Evolutionary conservation across 2,797 vertebrate genomes (phyloP), one percentile per base, ranked within the genome.

Genomic region (Tarsius wallacei): DNA sequence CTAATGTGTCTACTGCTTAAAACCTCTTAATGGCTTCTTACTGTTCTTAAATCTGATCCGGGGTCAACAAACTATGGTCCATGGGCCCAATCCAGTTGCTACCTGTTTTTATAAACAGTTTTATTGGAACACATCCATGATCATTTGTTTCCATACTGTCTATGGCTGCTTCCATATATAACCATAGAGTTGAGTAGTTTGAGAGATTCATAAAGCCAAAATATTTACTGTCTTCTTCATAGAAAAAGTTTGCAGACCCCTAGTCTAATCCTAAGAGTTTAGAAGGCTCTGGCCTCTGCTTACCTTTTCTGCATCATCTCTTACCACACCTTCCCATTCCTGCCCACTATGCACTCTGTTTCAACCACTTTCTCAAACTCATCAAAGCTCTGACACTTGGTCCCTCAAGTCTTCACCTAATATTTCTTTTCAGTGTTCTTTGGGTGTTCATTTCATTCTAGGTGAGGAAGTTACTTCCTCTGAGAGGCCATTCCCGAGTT

Each of bases 31-130:
- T 13, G 31, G 66, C 28, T 93, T 90, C 86, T 87, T 89, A 89
- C 59, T 86, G 10, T 68, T 94, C 85, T 91, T 78, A 90, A 82
- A 33, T 76, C 47, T 96, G 42, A 91, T 76, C 22, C n/a, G 24
- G 47, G 36, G 31, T 36, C 63, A 61, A 49, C 82, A 95, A 95
- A 93, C 93, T 85, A 80, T 49, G 15, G 66, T 42, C 26, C 59
- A 91, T 26, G 24, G 64, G 66, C n/a, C 71, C 95, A 98, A 97
- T 90, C 33, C 68, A 95, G 55, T 47, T 33, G 71, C 49, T 57
- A 93, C 49, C 16, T 66, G 21, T 78, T 97, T 94, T 81, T 87
- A 78, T 73, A 88, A 84, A 78, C 89, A 91, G 42, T 95, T 94
- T 95, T 92, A 87, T 22, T 85, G 74, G 36, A 92, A 66, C 19